Conservation (phyloP, 2,888 invertebrate species). For the Lasius platythorax region DNA sequence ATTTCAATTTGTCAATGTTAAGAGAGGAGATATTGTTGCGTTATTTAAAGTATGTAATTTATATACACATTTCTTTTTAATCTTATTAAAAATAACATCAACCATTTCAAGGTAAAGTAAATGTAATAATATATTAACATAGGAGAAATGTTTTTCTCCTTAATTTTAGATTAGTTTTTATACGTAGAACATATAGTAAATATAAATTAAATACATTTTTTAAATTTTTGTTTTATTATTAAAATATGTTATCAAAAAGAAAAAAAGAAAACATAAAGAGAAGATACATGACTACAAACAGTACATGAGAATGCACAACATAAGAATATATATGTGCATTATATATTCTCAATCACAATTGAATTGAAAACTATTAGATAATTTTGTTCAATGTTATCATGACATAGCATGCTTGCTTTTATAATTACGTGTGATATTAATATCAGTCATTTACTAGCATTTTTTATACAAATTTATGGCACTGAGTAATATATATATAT, state of each 20-base stretch:
- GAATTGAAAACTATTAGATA: neutral
- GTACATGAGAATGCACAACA: neutral
- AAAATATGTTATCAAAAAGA: neutral
- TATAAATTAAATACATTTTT: neutral
- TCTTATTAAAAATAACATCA: slow-evolving; percentile 28
- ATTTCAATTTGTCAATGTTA: slow-evolving; percentile 44
- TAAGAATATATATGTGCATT: slow-evolving; percentile 3
- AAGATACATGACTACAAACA: neutral
- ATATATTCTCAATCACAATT: neutral
- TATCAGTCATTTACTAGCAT: neutral
- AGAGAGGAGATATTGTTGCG: slow-evolving; percentile 56
- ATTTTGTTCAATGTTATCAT: neutral
- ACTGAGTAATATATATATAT: neutral
- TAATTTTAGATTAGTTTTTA: neutral
- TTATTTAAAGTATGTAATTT: slow-evolving; percentile 65
- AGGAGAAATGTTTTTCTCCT: neutral
- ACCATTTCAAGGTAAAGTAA: neutral
- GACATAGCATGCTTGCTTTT: neutral
- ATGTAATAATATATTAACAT: neutral
- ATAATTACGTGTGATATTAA: neutral
- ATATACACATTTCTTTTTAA: slow-evolving; percentile 60
- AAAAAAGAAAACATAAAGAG: neutral
- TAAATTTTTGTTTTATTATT: neutral
- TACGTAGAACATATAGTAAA: neutral
- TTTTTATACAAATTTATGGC: neutral